Base-by-base conservation (phyloP, 1,140 invertebrate genomes). In the Eriosoma lanigerum region DNA sequence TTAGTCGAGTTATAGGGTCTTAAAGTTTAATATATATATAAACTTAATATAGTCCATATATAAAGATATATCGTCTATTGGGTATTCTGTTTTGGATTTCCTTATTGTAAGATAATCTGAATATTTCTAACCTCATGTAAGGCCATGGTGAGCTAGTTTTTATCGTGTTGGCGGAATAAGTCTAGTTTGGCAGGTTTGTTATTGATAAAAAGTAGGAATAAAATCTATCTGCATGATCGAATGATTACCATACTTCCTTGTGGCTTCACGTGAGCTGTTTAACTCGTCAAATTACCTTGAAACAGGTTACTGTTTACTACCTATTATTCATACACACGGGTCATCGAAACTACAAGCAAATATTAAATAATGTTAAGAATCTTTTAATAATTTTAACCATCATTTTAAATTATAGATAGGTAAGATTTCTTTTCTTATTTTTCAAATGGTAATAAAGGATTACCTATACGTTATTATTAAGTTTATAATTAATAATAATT, bases 181-280 rank as follows among this genome's bases (percentile, higher is more conserved):
- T 73, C 70, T 50, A 73, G 70, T 73, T 73, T 73, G 32, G 48
- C 70, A 54, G 46, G 70, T 73, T 73, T 73, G 26, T n/a, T 73
- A 54, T 56, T 32, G 29, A 73, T 73, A 56, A 54, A 26, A 52
- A 73, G 10, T 73, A 54, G 26, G 48, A 54, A 29, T 54, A 73
- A 73, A 68, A 68, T 8, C 19, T 54, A 32, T 17, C 24, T 73
- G 48, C 17, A 73, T 54, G 17, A 73, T 73, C 52, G 32, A 3
- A 56, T 24, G n/a, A 32, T 73, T 73, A 32, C 19, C 50, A 54
- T 56, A 73, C 70, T 73, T 73, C 70, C 70, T 73, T 54, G 70
- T 73, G 29, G 50, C 46, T 48, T 50, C 68, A 72, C 19, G 15
- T 8, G 44, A 50, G 46, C 50, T 73, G 26, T 54, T 54, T 15